These are phyloP conservation scores for Taenioides sp. DNA, from an alignment of 2,797 vertebrate species.

Conservation along the genomic window DNA sequence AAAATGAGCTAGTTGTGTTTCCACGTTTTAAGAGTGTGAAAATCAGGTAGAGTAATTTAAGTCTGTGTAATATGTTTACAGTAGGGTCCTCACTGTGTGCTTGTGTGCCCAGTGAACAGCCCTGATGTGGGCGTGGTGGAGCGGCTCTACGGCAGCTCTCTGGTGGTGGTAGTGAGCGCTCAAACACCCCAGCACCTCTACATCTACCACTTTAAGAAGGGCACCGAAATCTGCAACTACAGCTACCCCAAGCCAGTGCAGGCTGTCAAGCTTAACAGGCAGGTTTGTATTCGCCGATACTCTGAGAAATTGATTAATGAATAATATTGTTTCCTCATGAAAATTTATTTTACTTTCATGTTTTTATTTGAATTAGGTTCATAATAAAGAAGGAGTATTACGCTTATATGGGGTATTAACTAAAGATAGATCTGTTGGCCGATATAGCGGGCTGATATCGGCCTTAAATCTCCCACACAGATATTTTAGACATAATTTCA, in stretches of 20 bases:
- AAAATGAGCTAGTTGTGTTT: too few species aligned
- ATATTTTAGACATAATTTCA: too few species aligned
- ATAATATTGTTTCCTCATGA: not conserved
- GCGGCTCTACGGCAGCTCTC: constrained; percentile 94
- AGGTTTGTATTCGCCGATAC: constrained; percentile 59
- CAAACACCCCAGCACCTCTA: constrained; percentile 88
- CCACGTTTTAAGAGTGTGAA: too few species aligned
- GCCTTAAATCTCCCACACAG: too few species aligned
- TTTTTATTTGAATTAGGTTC: too few species aligned
- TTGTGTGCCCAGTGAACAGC: constrained; percentile 69
- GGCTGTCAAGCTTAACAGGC: constrained; percentile 88
- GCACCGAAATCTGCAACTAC: constrained; percentile 95
- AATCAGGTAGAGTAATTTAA: not conserved
- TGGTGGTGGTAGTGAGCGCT: constrained; percentile 91
- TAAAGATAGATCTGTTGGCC: too few species aligned
- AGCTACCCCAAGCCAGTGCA: constrained; percentile 90
- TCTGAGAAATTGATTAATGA: not conserved
- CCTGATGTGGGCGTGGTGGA: constrained; percentile 92
- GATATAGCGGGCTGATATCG: too few species aligned
- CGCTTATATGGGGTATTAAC: too few species aligned
- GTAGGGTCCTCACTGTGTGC: not conserved
- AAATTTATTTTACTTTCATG: too few species aligned
- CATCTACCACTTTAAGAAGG: constrained; percentile 97
- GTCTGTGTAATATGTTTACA: not conserved
- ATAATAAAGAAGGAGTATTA: too few species aligned